Percentiles rank a stretch among this genome's conserved stretches.
phyloP scores from a whole-genome alignment of 1,140 invertebrate genomes.

The Pseudoatta argentina region DNA sequence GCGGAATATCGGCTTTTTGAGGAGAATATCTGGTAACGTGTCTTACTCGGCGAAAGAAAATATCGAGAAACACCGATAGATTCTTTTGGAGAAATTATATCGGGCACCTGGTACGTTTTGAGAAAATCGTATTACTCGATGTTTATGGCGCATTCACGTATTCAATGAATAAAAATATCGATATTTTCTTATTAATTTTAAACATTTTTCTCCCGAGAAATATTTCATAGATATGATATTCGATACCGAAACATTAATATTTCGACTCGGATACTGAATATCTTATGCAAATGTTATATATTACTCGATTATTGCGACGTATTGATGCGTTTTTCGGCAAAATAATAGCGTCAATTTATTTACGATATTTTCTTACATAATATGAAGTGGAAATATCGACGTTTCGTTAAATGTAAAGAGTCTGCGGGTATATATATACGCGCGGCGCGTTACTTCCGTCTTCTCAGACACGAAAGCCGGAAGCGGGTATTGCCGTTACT shows the following conservation, averaged over 20 bases:
- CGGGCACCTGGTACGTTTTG: background rate
- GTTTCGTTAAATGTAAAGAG: slow-evolving; percentile 25
- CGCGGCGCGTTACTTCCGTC: slow-evolving; percentile 48
- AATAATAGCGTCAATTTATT: background rate
- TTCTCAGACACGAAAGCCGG: slow-evolving; percentile 47
- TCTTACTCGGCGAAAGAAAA: background rate
- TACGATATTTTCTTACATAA: background rate
- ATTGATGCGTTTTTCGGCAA: background rate
- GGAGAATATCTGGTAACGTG: slow-evolving; percentile 13
- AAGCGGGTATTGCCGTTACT: slow-evolving; percentile 38
- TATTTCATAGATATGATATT: slow-evolving; percentile 1
- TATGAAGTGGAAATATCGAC: background rate
- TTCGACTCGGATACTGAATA: background rate
- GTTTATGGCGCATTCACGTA: background rate
- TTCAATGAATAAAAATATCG: slow-evolving; percentile 7
- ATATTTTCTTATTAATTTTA: background rate
- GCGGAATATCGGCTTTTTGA: slow-evolving; percentile 41
- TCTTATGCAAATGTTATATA: background rate
- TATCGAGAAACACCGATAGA: slow-evolving; percentile 2
- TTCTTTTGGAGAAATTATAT: slow-evolving; percentile 17
- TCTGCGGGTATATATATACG: slow-evolving; percentile 1
- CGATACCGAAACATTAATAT: slow-evolving; percentile 1
- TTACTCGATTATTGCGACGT: slow-evolving; percentile 10
- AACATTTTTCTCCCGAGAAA: background rate
- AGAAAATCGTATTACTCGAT: background rate